phyloP scores from a whole-genome alignment of 1,140 invertebrate genomes.

The Vollenhovia emeryi region DNA sequence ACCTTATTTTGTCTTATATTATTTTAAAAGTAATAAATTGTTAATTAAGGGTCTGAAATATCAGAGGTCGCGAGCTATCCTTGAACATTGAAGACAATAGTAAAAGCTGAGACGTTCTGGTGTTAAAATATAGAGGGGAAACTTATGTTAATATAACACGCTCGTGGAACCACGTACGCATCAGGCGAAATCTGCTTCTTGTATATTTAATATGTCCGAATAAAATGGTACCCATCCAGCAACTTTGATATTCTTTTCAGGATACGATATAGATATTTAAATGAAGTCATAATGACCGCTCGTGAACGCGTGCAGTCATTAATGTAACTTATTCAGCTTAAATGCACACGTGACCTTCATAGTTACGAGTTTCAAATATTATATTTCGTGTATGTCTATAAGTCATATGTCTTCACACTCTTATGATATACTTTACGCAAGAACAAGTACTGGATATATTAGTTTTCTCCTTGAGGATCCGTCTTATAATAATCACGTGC shows the following conservation, averaged over 20 bases:
- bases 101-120: slow-evolving; percentile 21
- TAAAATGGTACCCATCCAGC: slow-evolving; percentile 60
- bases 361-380: neutral
- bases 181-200: slow-evolving; percentile 51
- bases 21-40: neutral
- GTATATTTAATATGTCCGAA: slow-evolving; percentile 66
- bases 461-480: neutral
- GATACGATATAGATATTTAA: neutral
- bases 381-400: neutral
- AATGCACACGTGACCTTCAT: neutral
- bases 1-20: too few species aligned
- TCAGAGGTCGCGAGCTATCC: neutral
- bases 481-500: neutral
- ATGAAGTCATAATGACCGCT: too few species aligned
- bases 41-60: neutral
- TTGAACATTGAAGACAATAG: neutral
- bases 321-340: neutral
- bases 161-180: slow-evolving; percentile 2
- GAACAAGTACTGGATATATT: neutral
- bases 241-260: slow-evolving; percentile 1
- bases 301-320: neutral
- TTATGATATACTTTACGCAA: neutral
- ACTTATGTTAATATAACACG: neutral
- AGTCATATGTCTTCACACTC: neutral
- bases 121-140: slow-evolving; percentile 16